Conservation (phyloP, 2,113 vertebrate genomes). For the Bubo bubo region DNA sequence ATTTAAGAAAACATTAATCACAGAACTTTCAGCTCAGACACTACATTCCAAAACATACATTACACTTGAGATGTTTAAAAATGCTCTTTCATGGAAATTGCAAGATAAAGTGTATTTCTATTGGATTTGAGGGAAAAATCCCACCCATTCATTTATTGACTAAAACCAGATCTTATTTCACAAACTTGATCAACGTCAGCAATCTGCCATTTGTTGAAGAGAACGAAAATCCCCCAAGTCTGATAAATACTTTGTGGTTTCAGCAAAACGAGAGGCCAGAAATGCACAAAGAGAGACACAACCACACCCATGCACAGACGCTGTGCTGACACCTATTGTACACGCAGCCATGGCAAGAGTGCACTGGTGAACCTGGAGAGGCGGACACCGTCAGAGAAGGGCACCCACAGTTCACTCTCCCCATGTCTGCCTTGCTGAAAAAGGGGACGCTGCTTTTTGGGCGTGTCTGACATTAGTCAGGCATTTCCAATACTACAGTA, state of each 20-base stretch:
- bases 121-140: background rate
- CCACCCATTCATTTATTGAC: background rate
- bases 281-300: background rate
- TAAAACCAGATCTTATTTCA: background rate
- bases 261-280: background rate
- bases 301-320: accelerated
- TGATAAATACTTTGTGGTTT: background rate
- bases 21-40: background rate
- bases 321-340: accelerated
- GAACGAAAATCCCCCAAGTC: background rate
- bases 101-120: background rate
- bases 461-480: background rate
- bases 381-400: background rate
- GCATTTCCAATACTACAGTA: background rate
- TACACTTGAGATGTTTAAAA: background rate
- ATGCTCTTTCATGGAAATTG: background rate
- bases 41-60: background rate
- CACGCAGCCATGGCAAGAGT: accelerated
- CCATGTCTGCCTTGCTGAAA: background rate
- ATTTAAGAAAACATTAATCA: conserved; percentile 8
- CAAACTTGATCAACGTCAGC: background rate
- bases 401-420: background rate
- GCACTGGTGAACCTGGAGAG: background rate
- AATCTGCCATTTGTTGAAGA: background rate
- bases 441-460: background rate